Conservation (phyloP, 2,888 invertebrate genomes). For the Plutella xylostella region DNA sequence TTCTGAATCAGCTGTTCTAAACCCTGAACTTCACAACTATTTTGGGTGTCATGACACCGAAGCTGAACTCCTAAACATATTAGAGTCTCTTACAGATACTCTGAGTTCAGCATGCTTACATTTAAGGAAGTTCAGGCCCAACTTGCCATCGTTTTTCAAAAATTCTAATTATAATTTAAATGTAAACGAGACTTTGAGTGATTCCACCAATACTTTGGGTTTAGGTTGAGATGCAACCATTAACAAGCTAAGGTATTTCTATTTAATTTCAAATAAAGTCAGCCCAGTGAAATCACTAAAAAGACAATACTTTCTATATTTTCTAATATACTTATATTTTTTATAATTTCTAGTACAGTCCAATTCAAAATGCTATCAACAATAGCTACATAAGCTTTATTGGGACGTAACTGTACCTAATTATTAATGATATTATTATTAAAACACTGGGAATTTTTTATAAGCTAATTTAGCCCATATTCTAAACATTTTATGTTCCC, state of each 20-base stretch:
- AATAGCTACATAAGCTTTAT: slow-evolving; percentile 6
- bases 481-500: too few species aligned
- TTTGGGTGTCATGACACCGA: slow-evolving; percentile 9
- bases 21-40: slow-evolving; percentile 11
- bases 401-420: slow-evolving; percentile 12
- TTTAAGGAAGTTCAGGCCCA: slow-evolving; percentile 12
- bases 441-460: too few species aligned
- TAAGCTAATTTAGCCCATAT: too few species aligned
- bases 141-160: neutral
- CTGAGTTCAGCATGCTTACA: slow-evolving; percentile 5
- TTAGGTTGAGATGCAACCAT: slow-evolving; percentile 16
- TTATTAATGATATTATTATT: too few species aligned
- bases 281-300: too few species aligned
- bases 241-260: slow-evolving; percentile 15
- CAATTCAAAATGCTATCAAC: slow-evolving; percentile 5
- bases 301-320: slow-evolving; percentile 8
- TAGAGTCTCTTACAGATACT: slow-evolving; percentile 1
- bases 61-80: slow-evolving; percentile 5
- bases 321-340: slow-evolving; percentile 11
- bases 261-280: too few species aligned
- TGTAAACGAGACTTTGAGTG: too few species aligned
- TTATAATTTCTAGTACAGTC: slow-evolving; percentile 8
- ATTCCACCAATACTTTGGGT: slow-evolving; percentile 13
- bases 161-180: too few species aligned
- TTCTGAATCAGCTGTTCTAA: too few species aligned